Percentiles rank a stretch among this genome's conserved stretches.
Conservation (phyloP, 1,140 invertebrate species). For the Drosophila leontia region DNA sequence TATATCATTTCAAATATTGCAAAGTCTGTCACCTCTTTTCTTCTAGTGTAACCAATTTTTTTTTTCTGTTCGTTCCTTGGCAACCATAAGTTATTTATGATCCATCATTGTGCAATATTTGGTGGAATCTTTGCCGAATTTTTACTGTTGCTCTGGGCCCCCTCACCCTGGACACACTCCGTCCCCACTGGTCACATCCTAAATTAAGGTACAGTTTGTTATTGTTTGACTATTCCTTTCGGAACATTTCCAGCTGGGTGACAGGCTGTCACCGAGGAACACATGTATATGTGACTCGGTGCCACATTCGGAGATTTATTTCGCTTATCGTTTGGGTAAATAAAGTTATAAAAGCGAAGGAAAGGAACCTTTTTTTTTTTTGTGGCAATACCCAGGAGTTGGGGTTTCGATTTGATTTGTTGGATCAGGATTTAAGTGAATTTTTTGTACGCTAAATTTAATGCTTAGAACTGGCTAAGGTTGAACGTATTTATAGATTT, state of each 20-base stretch:
- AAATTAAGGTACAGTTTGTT: constrained; percentile 62
- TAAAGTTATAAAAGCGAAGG: constrained; percentile 70
- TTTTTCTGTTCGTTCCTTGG: constrained; percentile 25
- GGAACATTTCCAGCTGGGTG: constrained; percentile 50
- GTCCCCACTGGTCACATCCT: constrained; percentile 5
- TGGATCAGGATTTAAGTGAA: constrained; percentile 52
- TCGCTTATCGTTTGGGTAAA: constrained; percentile 72
- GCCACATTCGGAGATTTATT: constrained; percentile 80
- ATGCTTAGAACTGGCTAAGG: constrained; percentile 21
- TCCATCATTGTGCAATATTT: constrained; percentile 84
- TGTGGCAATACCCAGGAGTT: neutral
- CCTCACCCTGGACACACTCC: neutral
- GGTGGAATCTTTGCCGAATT: constrained; percentile 78
- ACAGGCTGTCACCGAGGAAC: constrained; percentile 45
- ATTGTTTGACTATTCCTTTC: constrained; percentile 46
- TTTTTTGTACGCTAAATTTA: constrained; percentile 35
- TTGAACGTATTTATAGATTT: neutral
- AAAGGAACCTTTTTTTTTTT: constrained; percentile 44
- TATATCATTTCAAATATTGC: neutral
- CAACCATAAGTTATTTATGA: constrained; percentile 84
- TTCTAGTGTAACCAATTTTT: constrained; percentile 14
- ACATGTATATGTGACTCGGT: constrained; percentile 67
- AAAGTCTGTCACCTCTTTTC: neutral
- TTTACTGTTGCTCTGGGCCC: constrained; percentile 55
- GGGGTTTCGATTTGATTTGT: constrained; percentile 60